Percentiles rank a stretch among this genome's conserved stretches.
These are phyloP conservation scores for Enteromius unitaeniatus DNA, from an alignment of 2,797 vertebrate species.

Conservation along the genomic window DNA sequence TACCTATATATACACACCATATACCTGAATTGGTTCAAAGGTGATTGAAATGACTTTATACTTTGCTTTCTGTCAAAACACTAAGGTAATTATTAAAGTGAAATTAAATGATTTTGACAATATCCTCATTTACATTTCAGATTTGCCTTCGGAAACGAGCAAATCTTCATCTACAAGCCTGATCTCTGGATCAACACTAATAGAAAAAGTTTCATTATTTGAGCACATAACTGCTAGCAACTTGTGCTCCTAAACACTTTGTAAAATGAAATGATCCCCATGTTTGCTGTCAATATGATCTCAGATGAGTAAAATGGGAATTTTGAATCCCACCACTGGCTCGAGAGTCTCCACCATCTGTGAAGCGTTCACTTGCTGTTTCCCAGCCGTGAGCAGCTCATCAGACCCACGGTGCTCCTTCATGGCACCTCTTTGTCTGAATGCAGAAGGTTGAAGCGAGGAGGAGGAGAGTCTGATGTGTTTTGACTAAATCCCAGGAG, in stretches of 20 bases:
- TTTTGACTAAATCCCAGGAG: conserved; percentile 43
- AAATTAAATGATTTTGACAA: not conserved
- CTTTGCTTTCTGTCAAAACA: not conserved
- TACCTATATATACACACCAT: not conserved
- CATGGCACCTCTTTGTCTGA: conserved; percentile 19
- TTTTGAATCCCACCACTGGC: conserved; percentile 8
- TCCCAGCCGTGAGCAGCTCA: conserved; percentile 16
- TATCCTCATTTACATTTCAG: not conserved
- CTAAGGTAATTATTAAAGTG: not conserved
- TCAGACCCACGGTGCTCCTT: conserved; percentile 18
- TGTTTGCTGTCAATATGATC: not conserved
- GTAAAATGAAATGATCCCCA: not conserved
- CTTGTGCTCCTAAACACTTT: not conserved
- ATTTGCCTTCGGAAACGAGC: not conserved
- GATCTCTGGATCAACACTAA: not conserved
- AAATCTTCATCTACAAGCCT: not conserved
- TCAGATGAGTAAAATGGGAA: not conserved
- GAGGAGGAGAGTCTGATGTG: conserved; percentile 31
- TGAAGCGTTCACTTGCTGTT: not conserved
- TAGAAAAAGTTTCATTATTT: not conserved
- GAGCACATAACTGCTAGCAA: not conserved
- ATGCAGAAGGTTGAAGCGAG: conserved; percentile 8
- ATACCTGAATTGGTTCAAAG: not conserved
- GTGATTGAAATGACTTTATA: not conserved
- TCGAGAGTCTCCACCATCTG: not conserved